Percentiles rank a stretch among this genome's conserved stretches.
phyloP scores from a whole-genome alignment of 2,888 invertebrate genomes.

The Cephus spinipes region DNA sequence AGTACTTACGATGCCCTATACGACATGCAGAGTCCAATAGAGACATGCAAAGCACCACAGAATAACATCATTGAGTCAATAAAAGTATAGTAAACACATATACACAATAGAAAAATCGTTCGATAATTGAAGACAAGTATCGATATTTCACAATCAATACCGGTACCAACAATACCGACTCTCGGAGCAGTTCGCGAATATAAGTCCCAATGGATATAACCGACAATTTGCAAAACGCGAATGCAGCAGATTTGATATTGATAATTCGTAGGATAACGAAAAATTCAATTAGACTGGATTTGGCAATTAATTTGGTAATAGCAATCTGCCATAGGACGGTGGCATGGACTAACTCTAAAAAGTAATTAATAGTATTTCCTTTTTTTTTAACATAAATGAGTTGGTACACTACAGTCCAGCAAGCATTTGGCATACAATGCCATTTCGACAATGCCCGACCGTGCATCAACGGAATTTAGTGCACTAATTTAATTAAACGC shows the following conservation, averaged over 20 bases:
- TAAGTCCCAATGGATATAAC: background rate
- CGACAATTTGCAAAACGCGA: background rate
- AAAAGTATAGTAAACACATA: conserved; percentile 55
- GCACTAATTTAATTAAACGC: conserved; percentile 32
- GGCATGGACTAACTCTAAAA: background rate
- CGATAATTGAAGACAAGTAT: background rate
- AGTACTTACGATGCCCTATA: conserved; percentile 66
- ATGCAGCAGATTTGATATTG: conserved; percentile 16
- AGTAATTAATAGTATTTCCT: background rate
- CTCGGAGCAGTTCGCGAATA: background rate
- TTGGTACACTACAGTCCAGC: background rate
- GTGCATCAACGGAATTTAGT: conserved; percentile 30
- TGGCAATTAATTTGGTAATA: background rate
- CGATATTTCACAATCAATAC: background rate
- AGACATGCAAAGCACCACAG: conserved; percentile 66
- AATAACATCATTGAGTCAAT: conserved; percentile 63
- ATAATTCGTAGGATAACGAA: conserved; percentile 24
- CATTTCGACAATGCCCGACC: background rate
- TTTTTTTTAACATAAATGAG: background rate
- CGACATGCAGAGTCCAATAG: conserved; percentile 66
- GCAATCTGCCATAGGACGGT: background rate
- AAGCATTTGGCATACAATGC: background rate
- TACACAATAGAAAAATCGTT: conserved; percentile 38
- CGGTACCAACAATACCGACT: background rate
- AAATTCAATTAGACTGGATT: conserved; percentile 27